A percentile compares a stretch with the other conserved stretches of the same genome.
phyloP scores from a whole-genome alignment of 1,140 invertebrate species.

The Babylonia areolata region DNA sequence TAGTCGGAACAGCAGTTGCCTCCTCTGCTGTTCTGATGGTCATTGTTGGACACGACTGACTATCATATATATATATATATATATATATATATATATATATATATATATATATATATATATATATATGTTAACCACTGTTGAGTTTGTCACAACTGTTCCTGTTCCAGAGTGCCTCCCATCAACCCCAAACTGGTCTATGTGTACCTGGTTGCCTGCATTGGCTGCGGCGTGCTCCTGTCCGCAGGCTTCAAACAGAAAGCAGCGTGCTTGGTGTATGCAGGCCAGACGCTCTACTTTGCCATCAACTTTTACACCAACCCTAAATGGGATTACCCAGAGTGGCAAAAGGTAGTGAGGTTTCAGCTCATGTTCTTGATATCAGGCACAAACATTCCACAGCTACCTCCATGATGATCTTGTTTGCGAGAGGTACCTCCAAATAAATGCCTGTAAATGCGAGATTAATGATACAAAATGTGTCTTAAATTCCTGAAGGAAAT shows the following conservation, averaged over 20 bases:
- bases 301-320: constrained; percentile 60
- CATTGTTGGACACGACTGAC: too few species aligned
- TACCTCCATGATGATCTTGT: too few species aligned
- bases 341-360: constrained; percentile 55
- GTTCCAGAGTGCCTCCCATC: constrained; percentile 63
- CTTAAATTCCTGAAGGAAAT: too few species aligned
- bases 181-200: constrained; percentile 62
- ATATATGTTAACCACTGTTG: background rate
- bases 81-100: background rate
- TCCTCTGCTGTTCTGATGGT: too few species aligned
- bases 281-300: constrained; percentile 62
- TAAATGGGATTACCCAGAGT: constrained; percentile 58
- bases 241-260: constrained; percentile 53
- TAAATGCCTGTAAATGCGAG: too few species aligned
- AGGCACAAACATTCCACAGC: too few species aligned
- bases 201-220: constrained; percentile 59
- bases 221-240: constrained; percentile 61
- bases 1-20: too few species aligned
- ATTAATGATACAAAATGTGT: too few species aligned
- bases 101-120: background rate
- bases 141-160: constrained; percentile 23
- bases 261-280: constrained; percentile 58
- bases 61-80: background rate
- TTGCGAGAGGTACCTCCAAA: too few species aligned
- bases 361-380: too few species aligned